A percentile compares a stretch with the other conserved stretches of the same genome.
Evolutionary conservation across 2,888 invertebrate species (phyloP).

Genomic region (Dolomedes plantarius): DNA sequence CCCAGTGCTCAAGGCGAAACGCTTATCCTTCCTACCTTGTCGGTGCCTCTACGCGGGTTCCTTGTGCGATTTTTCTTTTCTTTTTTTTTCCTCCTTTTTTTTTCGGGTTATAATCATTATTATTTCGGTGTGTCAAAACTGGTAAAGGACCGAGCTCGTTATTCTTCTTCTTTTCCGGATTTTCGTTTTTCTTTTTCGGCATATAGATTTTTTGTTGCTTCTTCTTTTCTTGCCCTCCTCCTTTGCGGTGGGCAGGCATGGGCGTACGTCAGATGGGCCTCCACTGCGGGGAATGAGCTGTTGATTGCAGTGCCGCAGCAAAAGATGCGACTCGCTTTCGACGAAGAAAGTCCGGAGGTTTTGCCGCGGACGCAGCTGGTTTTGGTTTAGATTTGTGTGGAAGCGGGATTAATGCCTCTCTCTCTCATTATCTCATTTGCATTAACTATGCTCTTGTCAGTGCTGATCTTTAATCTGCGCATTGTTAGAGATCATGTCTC

Average conservation of each 20-base stretch:
- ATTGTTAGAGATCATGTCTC: too few species aligned
- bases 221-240: not conserved
- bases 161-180: not conserved
- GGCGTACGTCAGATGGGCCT: not conserved
- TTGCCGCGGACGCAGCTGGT: too few species aligned
- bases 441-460: too few species aligned
- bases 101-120: slow-evolving; percentile 31
- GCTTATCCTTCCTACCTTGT: slow-evolving; percentile 58
- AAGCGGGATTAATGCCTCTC: too few species aligned
- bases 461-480: too few species aligned
- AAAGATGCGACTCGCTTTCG: too few species aligned
- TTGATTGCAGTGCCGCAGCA: not conserved
- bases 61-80: not conserved
- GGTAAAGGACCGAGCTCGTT: slow-evolving; percentile 42
- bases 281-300: not conserved
- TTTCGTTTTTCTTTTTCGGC: not conserved
- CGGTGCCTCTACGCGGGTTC: slow-evolving; percentile 13
- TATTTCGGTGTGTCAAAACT: slow-evolving; percentile 51
- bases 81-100: not conserved
- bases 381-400: too few species aligned
- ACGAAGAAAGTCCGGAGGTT: too few species aligned
- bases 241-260: slow-evolving; percentile 40
- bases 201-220: not conserved
- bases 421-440: too few species aligned
- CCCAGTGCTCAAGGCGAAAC: slow-evolving; percentile 21